Evolutionary conservation across 2,888 invertebrate species (phyloP).

Genomic region (Drosophila mercatorum): DNA sequence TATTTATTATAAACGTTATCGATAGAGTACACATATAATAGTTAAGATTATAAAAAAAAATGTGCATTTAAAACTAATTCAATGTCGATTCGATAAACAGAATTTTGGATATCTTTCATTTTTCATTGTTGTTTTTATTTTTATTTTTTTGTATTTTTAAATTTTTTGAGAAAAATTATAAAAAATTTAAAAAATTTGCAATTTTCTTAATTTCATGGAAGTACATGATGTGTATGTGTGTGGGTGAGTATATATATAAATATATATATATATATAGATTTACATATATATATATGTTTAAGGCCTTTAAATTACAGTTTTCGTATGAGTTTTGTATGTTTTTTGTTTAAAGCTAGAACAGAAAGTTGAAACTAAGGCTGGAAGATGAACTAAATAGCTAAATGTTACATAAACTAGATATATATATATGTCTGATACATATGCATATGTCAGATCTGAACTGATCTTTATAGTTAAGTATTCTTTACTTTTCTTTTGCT

Average conservation of each 20-base stretch:
- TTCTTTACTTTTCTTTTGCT: slow-evolving; percentile 43
- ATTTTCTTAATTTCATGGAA: slow-evolving; percentile 53
- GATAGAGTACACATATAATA: slow-evolving; percentile 69
- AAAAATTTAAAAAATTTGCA: slow-evolving; percentile 44
- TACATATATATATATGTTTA: slow-evolving; percentile 34
- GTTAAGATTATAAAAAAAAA: slow-evolving; percentile 56
- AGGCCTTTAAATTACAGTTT: slow-evolving; percentile 48
- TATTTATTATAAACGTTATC: slow-evolving; percentile 71
- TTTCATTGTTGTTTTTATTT: not conserved
- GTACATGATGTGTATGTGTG: slow-evolving; percentile 35
- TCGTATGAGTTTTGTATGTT: slow-evolving; percentile 18
- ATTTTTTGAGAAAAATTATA: slow-evolving; percentile 1
- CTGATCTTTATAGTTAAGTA: slow-evolving; percentile 17
- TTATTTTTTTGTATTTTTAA: not conserved
- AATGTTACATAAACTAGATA: slow-evolving; percentile 10
- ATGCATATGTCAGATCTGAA: not conserved
- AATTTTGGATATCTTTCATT: slow-evolving; percentile 16
- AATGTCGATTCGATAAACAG: slow-evolving; percentile 30
- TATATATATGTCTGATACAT: slow-evolving; percentile 1
- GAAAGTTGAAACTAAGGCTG: slow-evolving; percentile 27
- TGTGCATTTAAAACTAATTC: slow-evolving; percentile 56
- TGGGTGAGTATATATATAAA: slow-evolving; percentile 31
- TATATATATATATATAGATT: slow-evolving; percentile 25
- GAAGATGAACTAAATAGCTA: slow-evolving; percentile 30
- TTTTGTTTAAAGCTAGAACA: slow-evolving; percentile 42